Percentiles rank a stretch among this genome's conserved stretches.
These are phyloP conservation scores for Trematomus loennbergii DNA, from an alignment of 2,113 vertebrate species.

Conservation along the genomic window DNA sequence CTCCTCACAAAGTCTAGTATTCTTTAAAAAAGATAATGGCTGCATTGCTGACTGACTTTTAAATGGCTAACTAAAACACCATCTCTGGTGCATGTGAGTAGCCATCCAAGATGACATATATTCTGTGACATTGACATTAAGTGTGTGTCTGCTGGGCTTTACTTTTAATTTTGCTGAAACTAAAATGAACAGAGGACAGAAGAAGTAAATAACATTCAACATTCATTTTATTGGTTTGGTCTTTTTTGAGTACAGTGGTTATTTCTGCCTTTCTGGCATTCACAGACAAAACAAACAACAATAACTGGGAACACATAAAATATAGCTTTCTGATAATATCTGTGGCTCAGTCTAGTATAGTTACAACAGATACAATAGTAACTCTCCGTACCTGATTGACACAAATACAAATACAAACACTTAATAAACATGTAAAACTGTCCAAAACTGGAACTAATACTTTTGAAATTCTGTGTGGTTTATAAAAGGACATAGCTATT, in stretches of 20 bases:
- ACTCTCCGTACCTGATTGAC: constrained; percentile 78
- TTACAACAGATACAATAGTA: constrained; percentile 78
- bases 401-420: constrained; percentile 72
- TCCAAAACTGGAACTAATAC: constrained; percentile 80
- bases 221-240: constrained; percentile 87
- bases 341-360: constrained; percentile 87
- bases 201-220: constrained; percentile 71
- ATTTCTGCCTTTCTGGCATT: constrained; percentile 81
- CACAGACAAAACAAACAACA: constrained; percentile 81
- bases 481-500: constrained; percentile 81
- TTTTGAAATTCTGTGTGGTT: constrained; percentile 80
- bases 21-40: not conserved
- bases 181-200: constrained; percentile 16
- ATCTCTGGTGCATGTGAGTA: not conserved
- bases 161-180: not conserved
- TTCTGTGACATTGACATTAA: not conserved
- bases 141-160: not conserved
- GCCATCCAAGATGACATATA: constrained; percentile 11
- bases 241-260: constrained; percentile 88
- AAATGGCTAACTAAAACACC: not conserved
- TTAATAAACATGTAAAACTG: constrained; percentile 66
- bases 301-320: constrained; percentile 80
- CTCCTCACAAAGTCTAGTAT: constrained; percentile 4
- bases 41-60: constrained; percentile 13
- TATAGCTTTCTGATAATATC: constrained; percentile 84